A percentile compares a stretch with the other conserved stretches of the same genome.
Evolutionary conservation across 2,888 invertebrate genomes (phyloP).

Genomic region (Caenorhabditis japonica): DNA sequence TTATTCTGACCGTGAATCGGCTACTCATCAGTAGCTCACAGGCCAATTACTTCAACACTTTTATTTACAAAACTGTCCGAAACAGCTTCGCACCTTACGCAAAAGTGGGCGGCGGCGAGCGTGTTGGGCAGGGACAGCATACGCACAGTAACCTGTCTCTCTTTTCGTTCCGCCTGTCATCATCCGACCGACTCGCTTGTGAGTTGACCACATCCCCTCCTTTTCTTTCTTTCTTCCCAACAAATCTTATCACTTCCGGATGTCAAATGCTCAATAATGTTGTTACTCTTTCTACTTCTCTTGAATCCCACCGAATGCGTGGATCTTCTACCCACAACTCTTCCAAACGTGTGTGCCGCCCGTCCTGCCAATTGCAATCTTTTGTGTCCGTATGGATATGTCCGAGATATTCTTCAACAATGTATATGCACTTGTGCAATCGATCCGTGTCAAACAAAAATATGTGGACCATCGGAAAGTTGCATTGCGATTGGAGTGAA

Average conservation of each 20-base stretch:
- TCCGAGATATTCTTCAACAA: constrained; percentile 29
- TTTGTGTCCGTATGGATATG: constrained; percentile 66
- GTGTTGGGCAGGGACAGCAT: constrained; percentile 8
- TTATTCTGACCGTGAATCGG: constrained; percentile 12
- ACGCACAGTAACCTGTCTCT: constrained; percentile 44
- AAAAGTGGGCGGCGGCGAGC: constrained; percentile 43
- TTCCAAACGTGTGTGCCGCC: constrained; percentile 48
- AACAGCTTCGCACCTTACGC: constrained; percentile 46
- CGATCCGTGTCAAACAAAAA: constrained; percentile 66
- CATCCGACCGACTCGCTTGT: background rate
- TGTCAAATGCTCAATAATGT: constrained; percentile 46
- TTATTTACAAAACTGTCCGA: constrained; percentile 50
- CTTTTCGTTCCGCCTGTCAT: constrained; percentile 37
- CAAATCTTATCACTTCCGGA: constrained; percentile 43
- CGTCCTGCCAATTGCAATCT: constrained; percentile 61
- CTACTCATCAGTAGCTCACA: constrained; percentile 8
- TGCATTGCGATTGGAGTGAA: constrained; percentile 60
- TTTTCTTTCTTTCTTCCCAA: background rate
- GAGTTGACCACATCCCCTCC: constrained; percentile 2
- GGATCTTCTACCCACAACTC: constrained; percentile 30
- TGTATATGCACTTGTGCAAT: constrained; percentile 65
- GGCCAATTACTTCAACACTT: too few species aligned
- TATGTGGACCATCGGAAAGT: constrained; percentile 62
- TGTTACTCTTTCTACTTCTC: constrained; percentile 35
- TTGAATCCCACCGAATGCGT: constrained; percentile 10